A percentile compares a stretch with the other conserved stretches of the same genome.
Evolutionary conservation across 2,888 invertebrate species (phyloP).

Genomic region (Coelopa pilipes): DNA sequence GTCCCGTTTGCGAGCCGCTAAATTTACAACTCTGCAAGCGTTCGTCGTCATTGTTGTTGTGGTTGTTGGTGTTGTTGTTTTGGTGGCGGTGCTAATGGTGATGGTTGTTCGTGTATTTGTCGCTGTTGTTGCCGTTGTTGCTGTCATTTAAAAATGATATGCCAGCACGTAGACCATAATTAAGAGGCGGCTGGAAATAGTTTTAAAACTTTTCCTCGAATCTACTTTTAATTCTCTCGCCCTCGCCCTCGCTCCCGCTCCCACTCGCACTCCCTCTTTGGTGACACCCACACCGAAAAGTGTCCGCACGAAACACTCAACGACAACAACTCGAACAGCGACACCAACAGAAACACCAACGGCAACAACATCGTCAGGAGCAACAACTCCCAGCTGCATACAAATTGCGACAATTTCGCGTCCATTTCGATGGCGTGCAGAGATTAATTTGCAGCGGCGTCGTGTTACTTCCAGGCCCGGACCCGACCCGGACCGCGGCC

Average conservation of each 20-base stretch:
- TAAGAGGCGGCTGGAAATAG: constrained; percentile 32
- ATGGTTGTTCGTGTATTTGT: no score
- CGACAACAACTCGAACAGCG: not conserved
- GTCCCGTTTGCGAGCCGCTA: constrained; percentile 26
- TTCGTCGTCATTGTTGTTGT: no score
- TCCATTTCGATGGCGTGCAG: constrained; percentile 51
- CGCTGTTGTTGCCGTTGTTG: no score
- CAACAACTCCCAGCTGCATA: constrained; percentile 32
- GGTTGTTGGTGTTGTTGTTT: no score
- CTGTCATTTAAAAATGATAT: constrained; percentile 35
- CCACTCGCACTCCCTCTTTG: no score
- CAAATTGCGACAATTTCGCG: constrained; percentile 50
- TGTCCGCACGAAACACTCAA: not conserved
- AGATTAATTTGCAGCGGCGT: no score
- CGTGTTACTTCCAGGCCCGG: no score
- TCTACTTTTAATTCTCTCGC: constrained; percentile 34
- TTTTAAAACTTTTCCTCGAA: constrained; percentile 32
- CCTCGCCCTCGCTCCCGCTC: no score
- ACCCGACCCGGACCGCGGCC: no score
- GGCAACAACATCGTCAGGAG: not conserved
- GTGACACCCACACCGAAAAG: no score
- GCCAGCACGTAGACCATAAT: constrained; percentile 39
- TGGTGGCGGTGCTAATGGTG: no score
- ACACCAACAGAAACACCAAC: constrained; percentile 7
- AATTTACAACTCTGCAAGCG: no score